A percentile compares a stretch with the other conserved stretches of the same genome.
These are phyloP conservation scores for Ylistrum balloti DNA, from an alignment of 1,140 invertebrate genomes.

Conservation along the genomic window DNA sequence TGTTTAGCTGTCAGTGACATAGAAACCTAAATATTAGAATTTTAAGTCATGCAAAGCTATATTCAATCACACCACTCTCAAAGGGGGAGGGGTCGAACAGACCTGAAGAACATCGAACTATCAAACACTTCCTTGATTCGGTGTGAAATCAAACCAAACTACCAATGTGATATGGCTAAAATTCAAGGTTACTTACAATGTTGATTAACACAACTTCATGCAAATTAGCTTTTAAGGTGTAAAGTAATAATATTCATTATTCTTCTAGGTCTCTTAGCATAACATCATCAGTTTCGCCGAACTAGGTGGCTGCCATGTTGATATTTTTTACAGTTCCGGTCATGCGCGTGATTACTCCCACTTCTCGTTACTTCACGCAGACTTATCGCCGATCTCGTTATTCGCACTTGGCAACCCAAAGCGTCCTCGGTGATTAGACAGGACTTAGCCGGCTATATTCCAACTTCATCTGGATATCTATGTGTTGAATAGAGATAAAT, in stretches of 20 bases:
- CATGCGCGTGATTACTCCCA: slow-evolving; percentile 72
- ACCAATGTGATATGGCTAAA: not conserved
- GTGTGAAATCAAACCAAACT: not conserved
- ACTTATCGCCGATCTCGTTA: slow-evolving; percentile 51
- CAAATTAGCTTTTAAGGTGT: not conserved
- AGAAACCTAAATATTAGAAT: too few species aligned
- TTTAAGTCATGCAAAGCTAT: too few species aligned
- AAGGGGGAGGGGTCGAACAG: not conserved
- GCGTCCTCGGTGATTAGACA: slow-evolving; percentile 68
- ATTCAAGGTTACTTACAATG: not conserved
- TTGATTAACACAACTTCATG: not conserved
- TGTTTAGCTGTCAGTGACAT: not conserved
- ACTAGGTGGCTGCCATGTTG: slow-evolving; percentile 62
- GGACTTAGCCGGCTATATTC: not conserved
- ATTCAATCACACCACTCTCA: too few species aligned
- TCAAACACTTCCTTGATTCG: not conserved
- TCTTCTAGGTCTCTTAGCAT: not conserved
- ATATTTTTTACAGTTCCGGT: slow-evolving; percentile 63
- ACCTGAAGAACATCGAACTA: not conserved
- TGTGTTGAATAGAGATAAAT: not conserved
- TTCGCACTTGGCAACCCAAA: slow-evolving; percentile 67
- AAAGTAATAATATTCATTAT: not conserved
- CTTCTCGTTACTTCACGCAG: slow-evolving; percentile 65
- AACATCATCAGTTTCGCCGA: not conserved
- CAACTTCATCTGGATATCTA: not conserved